Conservation (phyloP, 2,888 invertebrate species). For the Suillia variegata region DNA sequence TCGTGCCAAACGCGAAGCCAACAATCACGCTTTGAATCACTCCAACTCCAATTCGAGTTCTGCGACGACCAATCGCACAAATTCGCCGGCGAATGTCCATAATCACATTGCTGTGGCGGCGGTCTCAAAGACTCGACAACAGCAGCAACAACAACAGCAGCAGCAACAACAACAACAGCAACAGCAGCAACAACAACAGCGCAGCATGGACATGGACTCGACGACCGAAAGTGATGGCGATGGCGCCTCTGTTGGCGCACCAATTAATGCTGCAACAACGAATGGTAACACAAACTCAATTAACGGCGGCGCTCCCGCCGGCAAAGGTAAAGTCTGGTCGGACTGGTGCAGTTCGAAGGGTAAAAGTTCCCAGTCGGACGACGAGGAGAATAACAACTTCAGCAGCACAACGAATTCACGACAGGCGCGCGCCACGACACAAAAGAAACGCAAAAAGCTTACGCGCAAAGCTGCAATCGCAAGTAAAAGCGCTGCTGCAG, state of each 20-base stretch:
- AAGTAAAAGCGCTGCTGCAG: conserved; percentile 55
- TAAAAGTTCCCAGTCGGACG: conserved; percentile 69
- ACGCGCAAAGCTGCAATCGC: conserved; percentile 60
- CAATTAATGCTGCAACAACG: conserved; percentile 36
- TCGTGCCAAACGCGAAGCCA: conserved; percentile 61
- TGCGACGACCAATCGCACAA: conserved; percentile 8
- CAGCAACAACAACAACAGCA: conserved; percentile 24
- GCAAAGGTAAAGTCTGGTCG: conserved; percentile 77
- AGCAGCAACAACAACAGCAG: conserved; percentile 20
- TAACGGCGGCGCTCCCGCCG: conserved; percentile 68
- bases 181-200: conserved; percentile 44
- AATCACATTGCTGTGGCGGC: not conserved
- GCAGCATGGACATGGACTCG: conserved; percentile 51
- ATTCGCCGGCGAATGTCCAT: conserved; percentile 30
- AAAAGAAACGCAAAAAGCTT: conserved; percentile 60
- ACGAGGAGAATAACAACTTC: conserved; percentile 63
- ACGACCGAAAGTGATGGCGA: conserved; percentile 54
- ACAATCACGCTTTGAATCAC: conserved; percentile 39
- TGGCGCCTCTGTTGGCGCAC: conserved; percentile 41
- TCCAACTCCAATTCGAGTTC: conserved; percentile 28
- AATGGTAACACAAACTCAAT: conserved; percentile 29
- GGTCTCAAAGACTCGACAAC: conserved; percentile 8
- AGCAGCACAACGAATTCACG: conserved; percentile 46
- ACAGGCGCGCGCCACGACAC: conserved; percentile 43
- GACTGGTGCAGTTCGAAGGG: conserved; percentile 71